These are phyloP conservation scores for Cephus rjabovi DNA, from an alignment of 2,888 invertebrate genomes.

Conservation along the genomic window DNA sequence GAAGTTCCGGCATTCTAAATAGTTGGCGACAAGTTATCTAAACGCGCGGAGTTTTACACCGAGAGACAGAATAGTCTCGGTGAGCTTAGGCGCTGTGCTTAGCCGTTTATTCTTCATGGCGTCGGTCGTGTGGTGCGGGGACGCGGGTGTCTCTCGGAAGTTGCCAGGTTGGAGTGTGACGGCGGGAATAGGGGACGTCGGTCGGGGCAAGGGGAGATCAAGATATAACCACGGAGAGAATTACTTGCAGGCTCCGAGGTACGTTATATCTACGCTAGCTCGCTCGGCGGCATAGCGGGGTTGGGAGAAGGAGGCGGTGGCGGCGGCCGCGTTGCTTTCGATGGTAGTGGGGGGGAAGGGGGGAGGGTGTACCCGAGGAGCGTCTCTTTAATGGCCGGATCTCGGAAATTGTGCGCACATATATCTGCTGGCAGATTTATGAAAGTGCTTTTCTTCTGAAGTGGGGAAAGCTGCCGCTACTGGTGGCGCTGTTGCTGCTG, in stretches of 20 bases:
- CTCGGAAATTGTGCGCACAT: constrained; percentile 92
- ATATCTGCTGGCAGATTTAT: constrained; percentile 91
- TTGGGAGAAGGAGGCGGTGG: constrained; percentile 31
- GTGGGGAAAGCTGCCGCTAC: constrained; percentile 64
- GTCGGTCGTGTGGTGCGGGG: constrained; percentile 18
- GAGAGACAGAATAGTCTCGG: constrained; percentile 14
- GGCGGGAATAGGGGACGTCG: constrained; percentile 24
- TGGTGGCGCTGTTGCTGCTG: constrained; percentile 39
- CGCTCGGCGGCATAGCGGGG: constrained; percentile 32
- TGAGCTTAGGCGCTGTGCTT: constrained; percentile 32
- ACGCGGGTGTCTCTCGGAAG: constrained; percentile 2
- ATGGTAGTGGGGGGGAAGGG: constrained; percentile 31
- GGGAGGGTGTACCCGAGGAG: constrained; percentile 45
- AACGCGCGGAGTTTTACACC: constrained; percentile 54
- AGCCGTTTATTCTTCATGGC: constrained; percentile 44
- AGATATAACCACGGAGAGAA: constrained; percentile 61
- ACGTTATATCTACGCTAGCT: constrained; percentile 50
- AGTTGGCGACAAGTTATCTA: constrained; percentile 50
- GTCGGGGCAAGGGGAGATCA: constrained; percentile 45
- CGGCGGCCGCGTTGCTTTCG: constrained; percentile 29
- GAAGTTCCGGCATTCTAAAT: no score
- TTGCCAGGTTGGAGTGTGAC: constrained; percentile 14
- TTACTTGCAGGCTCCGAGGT: constrained; percentile 52
- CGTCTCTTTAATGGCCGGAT: constrained; percentile 87
- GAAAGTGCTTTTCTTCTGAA: constrained; percentile 80